Base-by-base conservation (phyloP, 2,113 vertebrate genomes). In the Megalops atlanticus region DNA sequence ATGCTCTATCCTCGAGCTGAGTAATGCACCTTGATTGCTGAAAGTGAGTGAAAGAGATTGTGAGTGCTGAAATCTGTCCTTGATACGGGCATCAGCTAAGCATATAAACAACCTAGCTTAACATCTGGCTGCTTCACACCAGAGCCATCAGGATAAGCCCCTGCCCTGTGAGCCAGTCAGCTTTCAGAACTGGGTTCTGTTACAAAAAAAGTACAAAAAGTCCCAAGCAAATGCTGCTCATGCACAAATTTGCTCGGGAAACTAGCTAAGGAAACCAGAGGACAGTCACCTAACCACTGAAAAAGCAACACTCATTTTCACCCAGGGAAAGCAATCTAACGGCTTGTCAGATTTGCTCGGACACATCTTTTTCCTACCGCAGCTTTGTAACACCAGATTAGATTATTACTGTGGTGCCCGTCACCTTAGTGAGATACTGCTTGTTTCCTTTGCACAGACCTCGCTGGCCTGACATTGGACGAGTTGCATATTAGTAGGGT, bases 311-410 rank as follows among this genome's bases (percentile, higher is more conserved):
- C 24, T 74, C 41, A 74, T 74, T 74, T 45, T 74, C 73, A 12
- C 73, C 39, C n/a, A 24, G 73, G 73, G 35, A 78, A 78, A 78
- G 49, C 76, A 78, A 78, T 78, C 52, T 68, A 58, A 40, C 76
- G n/a, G 76, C 47, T 58, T 78, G 76, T 78, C 76, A 78, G 76
- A 74, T 64, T 78, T 64, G n/a, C 52, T 64, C 33, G 24, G 21
- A 45, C 73, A 74, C 73, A 58, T 78, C 47, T 78, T 78, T 64
- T 39, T 64, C 76, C 52, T 49, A 40, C 64, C 76, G 27, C 35
- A 2, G 52, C 14, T 64, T 74, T 78, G 31, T 58, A 68, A 64
- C 14, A 24, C 38, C 40, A 18, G 24, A 78, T 78, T 39, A 40
- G 35, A 74, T 74, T 74, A 74, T 45, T 45, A 40, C 18, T 4